These are phyloP conservation scores for Acanthacorydalis orientalis DNA, from an alignment of 2,888 invertebrate species.

Conservation along the genomic window DNA sequence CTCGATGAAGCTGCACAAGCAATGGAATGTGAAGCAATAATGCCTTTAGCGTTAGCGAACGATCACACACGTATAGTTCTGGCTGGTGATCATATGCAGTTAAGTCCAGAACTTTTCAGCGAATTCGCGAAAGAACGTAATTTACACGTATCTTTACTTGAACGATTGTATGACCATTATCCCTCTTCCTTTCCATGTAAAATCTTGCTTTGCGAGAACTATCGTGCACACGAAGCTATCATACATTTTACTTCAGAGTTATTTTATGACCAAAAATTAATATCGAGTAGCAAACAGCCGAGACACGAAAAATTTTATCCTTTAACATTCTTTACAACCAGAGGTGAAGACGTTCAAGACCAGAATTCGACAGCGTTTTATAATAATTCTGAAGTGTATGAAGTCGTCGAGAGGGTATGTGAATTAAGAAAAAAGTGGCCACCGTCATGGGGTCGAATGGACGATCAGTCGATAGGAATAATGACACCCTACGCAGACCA, in stretches of 20 bases:
- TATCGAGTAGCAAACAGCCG: slow-evolving; percentile 54
- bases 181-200: slow-evolving; percentile 58
- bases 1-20: slow-evolving; percentile 80
- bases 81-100: slow-evolving; percentile 75
- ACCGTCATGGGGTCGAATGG: slow-evolving; percentile 51
- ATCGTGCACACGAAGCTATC: slow-evolving; percentile 66
- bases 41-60: slow-evolving; percentile 58
- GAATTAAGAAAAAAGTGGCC: slow-evolving; percentile 63
- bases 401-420: slow-evolving; percentile 57
- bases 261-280: slow-evolving; percentile 62
- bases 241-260: slow-evolving; percentile 66
- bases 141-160: slow-evolving; percentile 55
- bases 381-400: slow-evolving; percentile 67
- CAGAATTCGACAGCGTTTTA: slow-evolving; percentile 62
- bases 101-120: slow-evolving; percentile 67
- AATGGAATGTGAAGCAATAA: slow-evolving; percentile 70
- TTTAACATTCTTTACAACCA: slow-evolving; percentile 62
- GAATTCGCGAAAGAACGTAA: slow-evolving; percentile 52
- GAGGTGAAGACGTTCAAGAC: slow-evolving; percentile 67
- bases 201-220: slow-evolving; percentile 66
- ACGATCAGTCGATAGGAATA: slow-evolving; percentile 67
- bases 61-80: slow-evolving; percentile 56
- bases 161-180: slow-evolving; percentile 62
- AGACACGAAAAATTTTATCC: slow-evolving; percentile 54
- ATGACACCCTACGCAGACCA: slow-evolving; percentile 75